Evolutionary conservation across 2,888 invertebrate species (phyloP), one percentile per base, ranked within the genome.

Genomic region (Octonoba sinensis): DNA sequence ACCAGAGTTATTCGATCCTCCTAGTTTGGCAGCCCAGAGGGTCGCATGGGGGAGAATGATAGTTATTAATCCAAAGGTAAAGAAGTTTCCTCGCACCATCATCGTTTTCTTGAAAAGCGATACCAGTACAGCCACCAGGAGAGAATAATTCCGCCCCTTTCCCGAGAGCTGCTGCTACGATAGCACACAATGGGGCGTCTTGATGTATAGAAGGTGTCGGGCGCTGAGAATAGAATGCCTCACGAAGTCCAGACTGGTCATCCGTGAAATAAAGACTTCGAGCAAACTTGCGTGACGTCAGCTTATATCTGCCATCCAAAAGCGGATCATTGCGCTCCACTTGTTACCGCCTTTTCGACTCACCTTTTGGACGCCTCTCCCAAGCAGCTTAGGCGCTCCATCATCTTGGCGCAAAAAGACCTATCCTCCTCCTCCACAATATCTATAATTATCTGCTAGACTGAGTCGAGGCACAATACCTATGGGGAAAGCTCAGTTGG

Each of bases 161-260:
- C 47, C 49, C 74, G 59, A 59, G 66, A 66, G 24, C 57, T 49
- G 36, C 36, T 36, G 36, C 36, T 36, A 36, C 6, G 36, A 36
- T 36, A 36, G 66, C 59, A 59, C 56, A 78, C 71, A 78, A 78
- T 78, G 62, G 71, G 27, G 27, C 57, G 64, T 64, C 78, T 67
- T 79, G 79, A 79, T 79, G 67, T 79, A 79, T 79, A 79, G 79
- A 79, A 79, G 72, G 79, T 79, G 79, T 79, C 79, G 79, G 67
- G 47, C 51, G 36, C 49, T 60, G 75, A 78, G 75, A 75, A 75
- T 75, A 69, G 76, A 76, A 62, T 44, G 60, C 62, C 76, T 67
- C 60, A 60, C 67, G 54, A 72, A 72, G 78, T 71, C 72, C 60
- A 22, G 67, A 44, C 67, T 79, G 79, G 79, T 79, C 79, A 79